Percentiles rank a stretch among this genome's conserved stretches.
Conservation (phyloP, 1,140 invertebrate species). For the Bombus superbus region DNA sequence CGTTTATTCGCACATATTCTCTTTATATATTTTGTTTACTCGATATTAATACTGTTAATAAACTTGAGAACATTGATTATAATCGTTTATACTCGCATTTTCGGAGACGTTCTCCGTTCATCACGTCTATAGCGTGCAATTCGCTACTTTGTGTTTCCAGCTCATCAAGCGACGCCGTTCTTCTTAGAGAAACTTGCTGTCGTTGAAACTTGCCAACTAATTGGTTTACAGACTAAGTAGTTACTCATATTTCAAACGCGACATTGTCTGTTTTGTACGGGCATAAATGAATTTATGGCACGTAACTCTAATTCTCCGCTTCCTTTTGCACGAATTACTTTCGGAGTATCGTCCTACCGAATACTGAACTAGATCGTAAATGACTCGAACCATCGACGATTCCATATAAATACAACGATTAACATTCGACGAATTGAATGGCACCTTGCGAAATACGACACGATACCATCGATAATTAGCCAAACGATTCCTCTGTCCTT, state of each 20-base stretch:
- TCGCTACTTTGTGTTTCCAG: neutral
- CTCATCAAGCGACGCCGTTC: constrained; percentile 6
- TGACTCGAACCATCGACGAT: neutral
- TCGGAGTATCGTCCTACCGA: too few species aligned
- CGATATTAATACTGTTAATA: neutral
- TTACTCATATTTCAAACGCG: constrained; percentile 17
- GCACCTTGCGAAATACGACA: neutral
- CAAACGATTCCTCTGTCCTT: constrained; percentile 5
- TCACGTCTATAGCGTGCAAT: neutral
- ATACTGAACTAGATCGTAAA: neutral
- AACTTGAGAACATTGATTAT: neutral
- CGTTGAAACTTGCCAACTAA: constrained; percentile 27
- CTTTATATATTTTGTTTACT: too few species aligned
- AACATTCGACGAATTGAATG: too few species aligned
- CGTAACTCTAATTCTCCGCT: neutral
- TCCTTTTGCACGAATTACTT: neutral
- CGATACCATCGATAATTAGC: neutral
- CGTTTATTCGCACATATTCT: too few species aligned
- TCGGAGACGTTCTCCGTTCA: neutral
- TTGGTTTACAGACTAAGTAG: constrained; percentile 29
- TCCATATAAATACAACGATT: neutral
- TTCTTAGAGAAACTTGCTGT: constrained; percentile 17
- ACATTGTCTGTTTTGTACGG: constrained; percentile 1
- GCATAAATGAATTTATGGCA: neutral
- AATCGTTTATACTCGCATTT: neutral